A percentile compares a stretch with the other conserved stretches of the same genome.
Conservation (phyloP, 2,113 vertebrate species). For the Pavo muticus region DNA sequence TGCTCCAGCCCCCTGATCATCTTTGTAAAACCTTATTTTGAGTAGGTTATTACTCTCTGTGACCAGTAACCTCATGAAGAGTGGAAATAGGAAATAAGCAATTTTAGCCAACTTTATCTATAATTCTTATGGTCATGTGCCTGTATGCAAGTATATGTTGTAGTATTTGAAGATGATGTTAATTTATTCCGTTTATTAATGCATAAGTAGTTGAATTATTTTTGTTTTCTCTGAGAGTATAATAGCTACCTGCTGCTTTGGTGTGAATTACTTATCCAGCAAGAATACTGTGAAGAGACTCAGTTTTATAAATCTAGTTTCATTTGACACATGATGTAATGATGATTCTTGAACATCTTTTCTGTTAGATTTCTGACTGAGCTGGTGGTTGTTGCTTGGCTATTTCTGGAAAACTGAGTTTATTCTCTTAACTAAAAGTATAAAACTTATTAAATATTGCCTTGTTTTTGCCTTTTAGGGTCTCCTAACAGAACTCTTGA, state of each 20-base stretch:
- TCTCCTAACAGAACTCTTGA: conserved; percentile 90
- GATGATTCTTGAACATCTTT: neutral
- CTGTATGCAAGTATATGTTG: neutral
- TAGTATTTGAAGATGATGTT: neutral
- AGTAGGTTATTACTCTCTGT: neutral
- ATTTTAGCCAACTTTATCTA: neutral
- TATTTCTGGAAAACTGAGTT: neutral
- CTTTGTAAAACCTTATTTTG: neutral
- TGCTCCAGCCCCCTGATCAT: too few species aligned
- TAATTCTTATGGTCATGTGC: neutral
- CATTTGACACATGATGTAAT: neutral
- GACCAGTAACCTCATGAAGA: neutral
- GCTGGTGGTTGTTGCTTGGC: neutral
- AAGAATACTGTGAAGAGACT: neutral
- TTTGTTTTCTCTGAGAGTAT: neutral
- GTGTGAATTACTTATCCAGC: neutral
- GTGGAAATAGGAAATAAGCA: neutral
- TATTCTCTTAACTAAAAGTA: neutral
- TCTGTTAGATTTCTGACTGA: neutral
- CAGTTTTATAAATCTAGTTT: neutral
- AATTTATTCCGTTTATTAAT: neutral
- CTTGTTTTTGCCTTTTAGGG: conserved; percentile 76
- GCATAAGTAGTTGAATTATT: neutral
- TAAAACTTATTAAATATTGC: neutral
- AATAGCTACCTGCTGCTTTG: neutral